Evolutionary conservation across 2,113 vertebrate genomes (phyloP), one percentile per base, ranked within the genome.

Genomic region (Bufo gargarizans): DNA sequence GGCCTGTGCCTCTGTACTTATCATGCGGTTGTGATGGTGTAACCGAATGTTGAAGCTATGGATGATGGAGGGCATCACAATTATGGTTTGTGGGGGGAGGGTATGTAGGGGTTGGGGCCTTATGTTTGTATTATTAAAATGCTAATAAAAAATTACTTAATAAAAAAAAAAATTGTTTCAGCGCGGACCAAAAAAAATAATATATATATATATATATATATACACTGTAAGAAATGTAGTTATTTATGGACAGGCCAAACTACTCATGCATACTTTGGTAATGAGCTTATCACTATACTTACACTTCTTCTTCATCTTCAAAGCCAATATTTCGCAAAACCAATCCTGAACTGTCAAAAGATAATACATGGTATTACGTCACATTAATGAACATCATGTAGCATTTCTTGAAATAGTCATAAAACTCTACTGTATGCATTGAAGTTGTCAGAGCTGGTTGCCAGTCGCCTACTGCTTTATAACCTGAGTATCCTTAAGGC

Each of bases 281-380:
- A 6, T 22, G 12, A 80, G 5, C 5, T n/a, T 14, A 84, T 20
- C 47, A 22, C 47, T 19, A 67, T 74, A 94, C 95, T 96, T 92
- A 99, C 97, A 93, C 33, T 33, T 33, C 83, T 97, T 94, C 82
- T 4, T 97, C 95, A 69, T 94, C 95, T 76, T 94, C 90, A 90
- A 97, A 97, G 10, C 90, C 96, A 19, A 93, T 86, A 85, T 97
- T 99, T 89, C n/a, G 89, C 90, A 98, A 95, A 47, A 96, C 94
- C 90, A 97, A 88, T 84, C 93, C 94, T 0, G 92, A 95, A 50
- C 97, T 98, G 93, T 16, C 84, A 91, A 87, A 88, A 53, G 87
- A 69, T 76, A 86, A 83, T 53, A n/a, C 13, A 69, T 76, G 6
- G 20, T 47, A 49, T 33, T 2, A 47, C 3, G 22, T 74, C 4